These are phyloP conservation scores for Invenusta paracnida DNA, from an alignment of 2,888 invertebrate species.

Conservation along the genomic window DNA sequence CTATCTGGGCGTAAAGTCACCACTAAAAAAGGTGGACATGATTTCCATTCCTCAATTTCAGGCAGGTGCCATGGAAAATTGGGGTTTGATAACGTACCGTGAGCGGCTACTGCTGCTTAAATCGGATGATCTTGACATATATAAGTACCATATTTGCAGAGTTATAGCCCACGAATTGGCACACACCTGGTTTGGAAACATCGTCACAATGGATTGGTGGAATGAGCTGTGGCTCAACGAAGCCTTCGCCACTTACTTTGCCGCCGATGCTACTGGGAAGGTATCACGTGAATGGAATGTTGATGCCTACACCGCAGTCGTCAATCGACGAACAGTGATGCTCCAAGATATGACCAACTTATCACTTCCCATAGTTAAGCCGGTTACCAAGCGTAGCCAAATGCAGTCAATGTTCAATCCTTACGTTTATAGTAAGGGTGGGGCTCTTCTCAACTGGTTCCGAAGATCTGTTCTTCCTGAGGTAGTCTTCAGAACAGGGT, in stretches of 20 bases:
- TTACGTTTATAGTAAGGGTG: background rate
- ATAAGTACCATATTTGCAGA: background rate
- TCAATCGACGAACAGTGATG: background rate
- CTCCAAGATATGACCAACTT: background rate
- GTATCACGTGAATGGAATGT: background rate
- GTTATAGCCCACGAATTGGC: background rate
- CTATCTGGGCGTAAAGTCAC: background rate
- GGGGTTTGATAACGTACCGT: background rate
- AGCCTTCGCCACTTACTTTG: background rate
- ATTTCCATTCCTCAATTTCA: background rate
- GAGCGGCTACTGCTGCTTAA: background rate
- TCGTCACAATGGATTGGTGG: background rate
- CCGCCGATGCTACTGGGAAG: background rate
- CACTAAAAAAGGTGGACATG: background rate
- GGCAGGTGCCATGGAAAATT: background rate
- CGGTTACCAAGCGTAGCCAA: background rate
- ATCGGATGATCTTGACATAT: background rate
- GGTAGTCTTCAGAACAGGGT: background rate
- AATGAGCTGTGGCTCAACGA: slow-evolving; percentile 5
- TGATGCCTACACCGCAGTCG: background rate
- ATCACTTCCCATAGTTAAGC: background rate
- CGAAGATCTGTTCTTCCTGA: background rate
- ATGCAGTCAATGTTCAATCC: background rate
- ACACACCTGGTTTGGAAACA: slow-evolving; percentile 1
- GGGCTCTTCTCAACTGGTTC: background rate